Evolutionary conservation across 2,797 vertebrate genomes (phyloP).

Genomic region (Phalanger gymnotis): DNA sequence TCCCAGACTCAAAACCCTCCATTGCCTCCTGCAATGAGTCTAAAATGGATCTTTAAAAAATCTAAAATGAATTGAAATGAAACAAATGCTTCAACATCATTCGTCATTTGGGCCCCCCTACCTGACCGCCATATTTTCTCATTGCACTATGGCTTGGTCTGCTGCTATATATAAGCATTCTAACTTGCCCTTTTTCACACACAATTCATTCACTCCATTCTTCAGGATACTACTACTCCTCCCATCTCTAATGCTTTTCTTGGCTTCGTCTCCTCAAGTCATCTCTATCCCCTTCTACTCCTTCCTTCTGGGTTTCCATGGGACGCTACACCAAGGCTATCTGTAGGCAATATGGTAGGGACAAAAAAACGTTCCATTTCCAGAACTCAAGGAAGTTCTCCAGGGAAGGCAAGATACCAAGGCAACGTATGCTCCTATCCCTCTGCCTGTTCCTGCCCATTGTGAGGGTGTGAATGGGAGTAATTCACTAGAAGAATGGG

Average conservation of each 20-base stretch:
- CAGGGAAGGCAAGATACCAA: neutral
- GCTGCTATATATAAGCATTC: neutral
- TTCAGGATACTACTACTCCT: neutral
- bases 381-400: neutral
- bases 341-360: neutral
- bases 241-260: neutral
- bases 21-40: neutral
- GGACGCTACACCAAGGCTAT: neutral
- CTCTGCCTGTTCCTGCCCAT: neutral
- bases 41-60: neutral
- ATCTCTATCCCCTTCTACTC: neutral
- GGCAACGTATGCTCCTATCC: neutral
- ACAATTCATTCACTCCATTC: neutral
- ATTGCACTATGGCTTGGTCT: neutral
- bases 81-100: neutral
- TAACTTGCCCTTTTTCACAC: neutral
- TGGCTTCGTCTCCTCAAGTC: neutral
- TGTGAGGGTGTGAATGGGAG: neutral
- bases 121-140: neutral
- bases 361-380: neutral
- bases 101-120: neutral
- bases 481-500: neutral
- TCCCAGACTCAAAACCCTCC: neutral
- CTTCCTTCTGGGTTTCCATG: neutral
- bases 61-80: neutral